Percentiles rank a stretch among this genome's conserved stretches.
Conservation (phyloP, 2,113 vertebrate species). For the Vulpes ferrilata region DNA sequence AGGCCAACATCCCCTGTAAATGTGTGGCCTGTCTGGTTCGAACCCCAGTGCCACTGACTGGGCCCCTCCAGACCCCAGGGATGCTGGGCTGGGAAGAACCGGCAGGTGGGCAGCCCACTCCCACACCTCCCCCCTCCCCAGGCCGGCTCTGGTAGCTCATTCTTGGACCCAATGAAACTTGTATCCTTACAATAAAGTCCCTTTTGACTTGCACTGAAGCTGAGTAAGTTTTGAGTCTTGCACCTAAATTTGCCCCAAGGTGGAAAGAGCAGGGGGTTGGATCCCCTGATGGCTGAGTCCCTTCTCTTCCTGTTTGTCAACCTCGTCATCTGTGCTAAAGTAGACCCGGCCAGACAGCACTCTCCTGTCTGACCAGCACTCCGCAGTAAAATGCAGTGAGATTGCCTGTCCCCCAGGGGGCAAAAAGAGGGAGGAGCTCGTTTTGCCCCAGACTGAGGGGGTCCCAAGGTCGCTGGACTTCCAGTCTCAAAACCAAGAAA, state of each 20-base stretch:
- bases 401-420: neutral
- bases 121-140: neutral
- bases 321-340: neutral
- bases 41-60: neutral
- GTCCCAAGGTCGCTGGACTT: neutral
- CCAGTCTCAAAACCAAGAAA: neutral
- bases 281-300: neutral
- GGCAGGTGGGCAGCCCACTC: fast-evolving
- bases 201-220: neutral
- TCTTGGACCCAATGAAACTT: neutral
- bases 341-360: neutral
- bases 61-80: neutral
- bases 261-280: neutral
- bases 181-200: neutral
- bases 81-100: no score
- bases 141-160: neutral
- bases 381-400: neutral
- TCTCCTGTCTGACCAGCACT: neutral
- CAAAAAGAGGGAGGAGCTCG: neutral
- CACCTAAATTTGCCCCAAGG: neutral
- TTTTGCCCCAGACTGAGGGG: neutral
- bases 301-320: neutral
- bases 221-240: neutral
- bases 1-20: no score
- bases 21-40: neutral